Evolutionary conservation across 1,140 invertebrate genomes (phyloP).

Genomic region (Drosophila prosaltans): DNA sequence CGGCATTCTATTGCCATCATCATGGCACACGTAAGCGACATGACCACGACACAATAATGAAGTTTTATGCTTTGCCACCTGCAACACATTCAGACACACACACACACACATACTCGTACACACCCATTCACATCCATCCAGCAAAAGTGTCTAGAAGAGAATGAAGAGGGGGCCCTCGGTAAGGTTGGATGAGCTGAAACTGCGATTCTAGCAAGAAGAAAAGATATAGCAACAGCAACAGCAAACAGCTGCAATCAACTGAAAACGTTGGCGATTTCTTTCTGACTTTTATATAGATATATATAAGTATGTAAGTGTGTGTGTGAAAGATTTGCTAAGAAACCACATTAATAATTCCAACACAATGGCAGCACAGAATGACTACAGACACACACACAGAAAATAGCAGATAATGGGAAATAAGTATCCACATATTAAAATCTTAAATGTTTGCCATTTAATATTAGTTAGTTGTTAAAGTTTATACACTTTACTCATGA

Average conservation of each 20-base stretch:
- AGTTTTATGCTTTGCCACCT: slow-evolving; percentile 81
- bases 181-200: slow-evolving; percentile 13
- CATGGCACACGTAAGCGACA: slow-evolving; percentile 70
- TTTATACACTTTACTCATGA: background rate
- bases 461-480: background rate
- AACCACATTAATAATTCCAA: slow-evolving; percentile 50
- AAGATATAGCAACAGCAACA: too few species aligned
- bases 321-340: slow-evolving; percentile 40
- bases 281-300: slow-evolving; percentile 38
- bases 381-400: background rate
- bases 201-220: slow-evolving; percentile 35
- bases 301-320: slow-evolving; percentile 36
- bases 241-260: slow-evolving; percentile 66
- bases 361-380: slow-evolving; percentile 30
- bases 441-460: background rate
- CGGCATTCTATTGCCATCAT: slow-evolving; percentile 65
- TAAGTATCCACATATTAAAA: slow-evolving; percentile 31
- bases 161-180: slow-evolving; percentile 18
- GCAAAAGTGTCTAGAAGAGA: background rate
- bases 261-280: slow-evolving; percentile 67
- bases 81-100: slow-evolving; percentile 2
- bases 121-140: slow-evolving; percentile 23
- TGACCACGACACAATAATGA: slow-evolving; percentile 79
- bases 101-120: slow-evolving; percentile 27
- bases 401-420: slow-evolving; percentile 40